Conservation (phyloP, 2,113 vertebrate genomes). For the Paraplagusia blochii region DNA sequence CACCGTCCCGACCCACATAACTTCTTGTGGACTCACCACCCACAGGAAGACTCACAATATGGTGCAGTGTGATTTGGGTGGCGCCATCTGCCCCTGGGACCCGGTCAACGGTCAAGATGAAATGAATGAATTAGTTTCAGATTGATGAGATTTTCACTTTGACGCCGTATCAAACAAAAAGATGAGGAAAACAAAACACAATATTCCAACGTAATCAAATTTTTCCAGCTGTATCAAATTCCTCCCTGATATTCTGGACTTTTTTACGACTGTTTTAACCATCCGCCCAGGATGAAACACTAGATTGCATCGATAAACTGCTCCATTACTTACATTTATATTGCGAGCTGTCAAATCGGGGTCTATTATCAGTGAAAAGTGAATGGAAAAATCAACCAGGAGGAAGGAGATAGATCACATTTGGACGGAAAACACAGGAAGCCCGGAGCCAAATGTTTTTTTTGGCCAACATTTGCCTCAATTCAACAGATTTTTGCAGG, state of each 20-base stretch:
- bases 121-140: too few relatives aligned
- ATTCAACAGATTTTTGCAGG: slow-evolving; percentile 11
- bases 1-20: too few relatives aligned
- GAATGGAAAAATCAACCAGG: background rate
- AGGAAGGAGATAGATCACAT: slow-evolving; percentile 5
- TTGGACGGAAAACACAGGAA: slow-evolving; percentile 3
- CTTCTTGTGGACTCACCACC: too few relatives aligned
- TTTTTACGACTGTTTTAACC: background rate
- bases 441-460: slow-evolving; percentile 7
- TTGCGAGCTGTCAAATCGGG: background rate
- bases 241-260: background rate
- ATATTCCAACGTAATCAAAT: too few relatives aligned
- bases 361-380: slow-evolving; percentile 1
- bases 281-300: background rate
- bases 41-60: too few relatives aligned
- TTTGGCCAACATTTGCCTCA: slow-evolving; percentile 6
- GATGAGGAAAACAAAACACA: slow-evolving; percentile 13
- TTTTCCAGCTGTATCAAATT: background rate
- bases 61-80: too few relatives aligned
- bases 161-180: slow-evolving; percentile 18
- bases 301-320: background rate
- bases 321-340: slow-evolving; percentile 5
- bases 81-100: too few relatives aligned
- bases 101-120: too few relatives aligned
- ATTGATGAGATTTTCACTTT: too few relatives aligned